A percentile compares a stretch with the other conserved stretches of the same genome.
Conservation (phyloP, 2,888 invertebrate genomes). For the Athetis lepigone region DNA sequence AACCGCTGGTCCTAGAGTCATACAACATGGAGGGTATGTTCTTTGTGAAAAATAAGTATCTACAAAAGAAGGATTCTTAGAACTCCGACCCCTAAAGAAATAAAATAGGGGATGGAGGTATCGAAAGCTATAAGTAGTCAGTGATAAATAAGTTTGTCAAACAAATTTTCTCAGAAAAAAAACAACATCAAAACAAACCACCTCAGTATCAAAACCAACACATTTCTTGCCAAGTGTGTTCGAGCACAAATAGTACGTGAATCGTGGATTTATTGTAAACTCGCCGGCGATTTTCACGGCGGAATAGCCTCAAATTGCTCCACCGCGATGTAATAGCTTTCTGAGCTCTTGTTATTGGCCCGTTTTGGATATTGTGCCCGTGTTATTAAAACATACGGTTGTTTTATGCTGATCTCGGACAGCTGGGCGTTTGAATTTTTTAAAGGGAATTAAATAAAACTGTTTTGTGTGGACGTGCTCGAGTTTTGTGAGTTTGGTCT, state of each 20-base stretch:
- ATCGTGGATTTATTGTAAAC: slow-evolving; percentile 71
- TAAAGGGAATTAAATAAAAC: slow-evolving; percentile 1
- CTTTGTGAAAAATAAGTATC: too few species aligned
- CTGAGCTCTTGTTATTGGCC: slow-evolving; percentile 71
- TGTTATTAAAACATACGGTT: slow-evolving; percentile 62
- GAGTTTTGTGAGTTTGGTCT: too few species aligned
- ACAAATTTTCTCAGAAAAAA: too few species aligned
- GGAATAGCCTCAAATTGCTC: slow-evolving; percentile 70
- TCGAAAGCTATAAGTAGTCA: too few species aligned
- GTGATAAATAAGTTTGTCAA: too few species aligned
- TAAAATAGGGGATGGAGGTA: too few species aligned
- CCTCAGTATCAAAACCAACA: slow-evolving; percentile 24
- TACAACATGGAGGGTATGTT: too few species aligned
- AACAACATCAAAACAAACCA: too few species aligned
- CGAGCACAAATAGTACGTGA: slow-evolving; percentile 63
- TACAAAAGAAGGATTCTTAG: too few species aligned
- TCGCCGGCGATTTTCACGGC: slow-evolving; percentile 70
- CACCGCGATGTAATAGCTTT: slow-evolving; percentile 71
- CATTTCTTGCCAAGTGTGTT: slow-evolving; percentile 37
- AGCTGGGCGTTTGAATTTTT: slow-evolving; percentile 40
- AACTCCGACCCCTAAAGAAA: too few species aligned
- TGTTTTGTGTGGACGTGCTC: too few species aligned
- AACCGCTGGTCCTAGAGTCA: too few species aligned
- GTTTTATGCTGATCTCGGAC: slow-evolving; percentile 50
- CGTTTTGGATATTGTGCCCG: slow-evolving; percentile 69